Percentiles rank a stretch among this genome's conserved stretches.
Evolutionary conservation across 2,888 invertebrate species (phyloP).

Genomic region (Hirtodrosophila cameraria): DNA sequence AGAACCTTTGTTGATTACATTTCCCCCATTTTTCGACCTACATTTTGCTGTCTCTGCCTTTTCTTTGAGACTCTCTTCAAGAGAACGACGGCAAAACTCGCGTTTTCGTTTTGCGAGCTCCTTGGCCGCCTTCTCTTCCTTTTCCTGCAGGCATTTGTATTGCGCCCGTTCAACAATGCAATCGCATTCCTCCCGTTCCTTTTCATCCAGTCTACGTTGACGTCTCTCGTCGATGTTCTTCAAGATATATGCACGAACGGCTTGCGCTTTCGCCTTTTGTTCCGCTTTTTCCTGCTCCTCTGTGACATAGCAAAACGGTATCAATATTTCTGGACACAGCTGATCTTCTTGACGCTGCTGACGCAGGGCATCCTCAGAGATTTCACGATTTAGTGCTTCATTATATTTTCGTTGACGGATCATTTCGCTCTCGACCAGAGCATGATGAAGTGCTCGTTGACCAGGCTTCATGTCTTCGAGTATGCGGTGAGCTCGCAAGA

Average conservation of each 20-base stretch:
- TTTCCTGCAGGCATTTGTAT: constrained; percentile 46
- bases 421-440: constrained; percentile 44
- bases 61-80: constrained; percentile 35
- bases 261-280: constrained; percentile 34
- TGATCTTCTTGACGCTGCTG: constrained; percentile 44
- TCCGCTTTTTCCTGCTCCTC: constrained; percentile 49
- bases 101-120: constrained; percentile 29
- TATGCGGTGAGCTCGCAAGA: constrained; percentile 49
- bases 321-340: constrained; percentile 41
- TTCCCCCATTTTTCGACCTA: constrained; percentile 30
- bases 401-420: constrained; percentile 41
- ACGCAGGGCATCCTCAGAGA: constrained; percentile 26
- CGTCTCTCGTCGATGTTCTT: constrained; percentile 51
- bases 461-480: constrained; percentile 57
- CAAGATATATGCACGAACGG: constrained; percentile 24
- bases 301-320: constrained; percentile 41
- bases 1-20: neutral
- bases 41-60: constrained; percentile 37
- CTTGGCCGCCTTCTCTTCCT: constrained; percentile 30
- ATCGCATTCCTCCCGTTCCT: constrained; percentile 35
- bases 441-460: constrained; percentile 43
- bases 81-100: constrained; percentile 33
- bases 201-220: constrained; percentile 2
- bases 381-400: constrained; percentile 47
- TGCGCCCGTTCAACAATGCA: constrained; percentile 49